phyloP scores from a whole-genome alignment of 2,888 invertebrate genomes.

The Apodemia zela region DNA sequence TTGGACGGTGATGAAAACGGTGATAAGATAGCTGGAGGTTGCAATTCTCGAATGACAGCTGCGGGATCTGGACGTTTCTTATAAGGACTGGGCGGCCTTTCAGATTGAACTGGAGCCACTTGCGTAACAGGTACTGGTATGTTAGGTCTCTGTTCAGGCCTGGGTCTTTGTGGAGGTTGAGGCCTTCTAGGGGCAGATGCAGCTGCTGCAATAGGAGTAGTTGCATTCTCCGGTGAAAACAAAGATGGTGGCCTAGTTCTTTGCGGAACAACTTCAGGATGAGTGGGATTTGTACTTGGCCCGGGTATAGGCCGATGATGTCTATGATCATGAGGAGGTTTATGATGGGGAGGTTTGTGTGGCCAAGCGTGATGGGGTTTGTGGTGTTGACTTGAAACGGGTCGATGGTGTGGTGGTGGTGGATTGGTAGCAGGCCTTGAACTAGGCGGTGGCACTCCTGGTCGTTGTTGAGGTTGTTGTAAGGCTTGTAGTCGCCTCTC shows the following conservation, averaged over 20 bases:
- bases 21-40: slow-evolving; percentile 64
- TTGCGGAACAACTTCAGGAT: slow-evolving; percentile 40
- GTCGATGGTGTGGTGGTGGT: slow-evolving; percentile 51
- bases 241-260: slow-evolving; percentile 80
- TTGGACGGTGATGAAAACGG: slow-evolving; percentile 74
- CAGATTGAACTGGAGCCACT: slow-evolving; percentile 43
- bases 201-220: slow-evolving; percentile 71
- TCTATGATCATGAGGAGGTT: slow-evolving; percentile 47
- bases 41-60: slow-evolving; percentile 61
- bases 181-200: slow-evolving; percentile 48
- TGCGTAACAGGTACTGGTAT: slow-evolving; percentile 42
- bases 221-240: slow-evolving; percentile 83
- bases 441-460: slow-evolving; percentile 37
- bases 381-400: slow-evolving; percentile 48
- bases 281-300: slow-evolving; percentile 38
- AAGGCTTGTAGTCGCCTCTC: slow-evolving; percentile 50
- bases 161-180: slow-evolving; percentile 44
- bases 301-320: slow-evolving; percentile 36
- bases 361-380: slow-evolving; percentile 60
- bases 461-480: slow-evolving; percentile 43
- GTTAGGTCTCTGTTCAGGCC: slow-evolving; percentile 39
- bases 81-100: slow-evolving; percentile 51
- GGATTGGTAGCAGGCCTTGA: slow-evolving; percentile 26
- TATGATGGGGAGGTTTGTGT: slow-evolving; percentile 61
- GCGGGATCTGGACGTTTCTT: slow-evolving; percentile 59